Conservation (phyloP, 2,113 vertebrate species). For the Turdus rufiventris region DNA sequence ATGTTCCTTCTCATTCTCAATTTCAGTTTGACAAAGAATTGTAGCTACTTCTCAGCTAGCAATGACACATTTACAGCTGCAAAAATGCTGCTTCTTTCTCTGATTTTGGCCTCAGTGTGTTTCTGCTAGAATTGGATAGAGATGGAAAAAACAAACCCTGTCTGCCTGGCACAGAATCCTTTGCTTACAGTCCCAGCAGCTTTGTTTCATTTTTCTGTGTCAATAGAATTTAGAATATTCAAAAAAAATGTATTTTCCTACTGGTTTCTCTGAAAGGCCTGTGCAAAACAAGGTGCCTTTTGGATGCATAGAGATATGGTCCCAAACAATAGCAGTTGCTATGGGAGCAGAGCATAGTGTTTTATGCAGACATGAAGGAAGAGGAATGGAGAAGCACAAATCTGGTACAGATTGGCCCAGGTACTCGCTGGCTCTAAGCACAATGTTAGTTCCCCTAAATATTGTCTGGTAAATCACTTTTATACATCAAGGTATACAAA, state of each 20-base stretch:
- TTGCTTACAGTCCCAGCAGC: background rate
- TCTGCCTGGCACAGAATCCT: background rate
- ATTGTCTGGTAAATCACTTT: conserved; percentile 3
- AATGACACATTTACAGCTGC: background rate
- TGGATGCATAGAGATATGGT: background rate
- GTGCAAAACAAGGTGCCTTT: conserved; percentile 15
- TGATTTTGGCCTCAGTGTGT: background rate
- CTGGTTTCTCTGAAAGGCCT: background rate
- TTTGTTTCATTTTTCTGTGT: background rate
- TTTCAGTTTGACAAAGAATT: background rate
- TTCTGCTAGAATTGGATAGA: background rate
- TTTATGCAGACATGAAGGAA: background rate
- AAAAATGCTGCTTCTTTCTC: background rate
- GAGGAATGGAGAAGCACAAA: background rate
- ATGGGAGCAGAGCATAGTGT: background rate
- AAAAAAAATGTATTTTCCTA: background rate
- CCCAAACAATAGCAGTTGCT: conserved; percentile 24
- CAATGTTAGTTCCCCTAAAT: background rate
- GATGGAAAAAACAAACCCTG: background rate
- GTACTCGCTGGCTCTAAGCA: background rate
- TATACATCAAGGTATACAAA: background rate
- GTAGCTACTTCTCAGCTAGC: background rate
- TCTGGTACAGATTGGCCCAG: background rate
- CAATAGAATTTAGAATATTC: background rate
- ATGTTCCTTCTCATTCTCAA: background rate